These are phyloP conservation scores for Chouioia cunea DNA, from an alignment of 2,888 invertebrate genomes.

Conservation along the genomic window DNA sequence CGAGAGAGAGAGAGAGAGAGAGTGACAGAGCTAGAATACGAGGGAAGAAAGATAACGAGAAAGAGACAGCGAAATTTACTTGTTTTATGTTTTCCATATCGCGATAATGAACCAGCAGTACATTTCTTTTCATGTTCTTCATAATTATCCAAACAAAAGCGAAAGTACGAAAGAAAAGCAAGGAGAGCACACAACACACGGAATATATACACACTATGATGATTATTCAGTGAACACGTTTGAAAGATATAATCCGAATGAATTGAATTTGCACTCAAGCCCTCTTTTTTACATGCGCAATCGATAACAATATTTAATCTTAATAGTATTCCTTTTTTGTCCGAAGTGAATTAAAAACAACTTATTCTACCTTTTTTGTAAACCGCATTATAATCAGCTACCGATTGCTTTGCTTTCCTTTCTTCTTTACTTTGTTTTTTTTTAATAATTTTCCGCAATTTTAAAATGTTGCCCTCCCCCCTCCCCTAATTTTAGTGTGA, in stretches of 20 bases:
- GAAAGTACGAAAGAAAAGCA: conserved; percentile 48
- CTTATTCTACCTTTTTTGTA: conserved; percentile 16
- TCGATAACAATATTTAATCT: neutral
- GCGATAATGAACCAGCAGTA: conserved; percentile 43
- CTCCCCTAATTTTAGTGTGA: conserved; percentile 67
- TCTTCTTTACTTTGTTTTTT: conserved; percentile 50
- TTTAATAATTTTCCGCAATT: conserved; percentile 58
- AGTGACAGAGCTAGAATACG: conserved; percentile 15
- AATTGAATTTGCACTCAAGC: conserved; percentile 28
- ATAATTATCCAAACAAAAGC: conserved; percentile 38
- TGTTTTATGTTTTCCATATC: conserved; percentile 45
- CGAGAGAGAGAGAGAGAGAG: conserved; percentile 16
- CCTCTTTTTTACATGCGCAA: neutral
- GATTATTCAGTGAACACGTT: conserved; percentile 39
- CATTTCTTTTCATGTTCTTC: conserved; percentile 13
- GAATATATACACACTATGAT: conserved; percentile 10
- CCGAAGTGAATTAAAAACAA: conserved; percentile 16
- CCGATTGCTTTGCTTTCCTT: conserved; percentile 65
- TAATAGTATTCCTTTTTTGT: conserved; percentile 8
- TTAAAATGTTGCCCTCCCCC: conserved; percentile 57
- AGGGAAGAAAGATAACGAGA: neutral
- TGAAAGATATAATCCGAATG: conserved; percentile 15
- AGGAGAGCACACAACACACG: conserved; percentile 22
- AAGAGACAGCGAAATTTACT: conserved; percentile 45
- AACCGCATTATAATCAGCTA: conserved; percentile 55